Conservation (phyloP, 1,140 invertebrate genomes). For the Hyposmocoma kahamanoa region DNA sequence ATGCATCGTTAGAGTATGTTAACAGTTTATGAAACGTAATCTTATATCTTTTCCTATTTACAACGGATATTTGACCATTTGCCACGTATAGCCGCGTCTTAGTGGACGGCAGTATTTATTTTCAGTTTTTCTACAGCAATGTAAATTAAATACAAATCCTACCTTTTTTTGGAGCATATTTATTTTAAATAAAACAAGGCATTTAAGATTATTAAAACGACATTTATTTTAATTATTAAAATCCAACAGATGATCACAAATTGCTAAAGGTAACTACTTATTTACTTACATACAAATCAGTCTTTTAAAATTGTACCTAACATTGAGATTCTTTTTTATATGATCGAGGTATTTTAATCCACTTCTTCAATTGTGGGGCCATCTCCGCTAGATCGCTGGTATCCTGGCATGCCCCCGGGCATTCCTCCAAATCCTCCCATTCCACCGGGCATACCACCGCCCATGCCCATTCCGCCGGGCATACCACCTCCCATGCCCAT, state of each 20-base stretch:
- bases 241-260: background rate
- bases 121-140: background rate
- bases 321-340: background rate
- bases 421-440: background rate
- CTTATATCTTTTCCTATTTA: too few relatives aligned
- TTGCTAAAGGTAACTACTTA: background rate
- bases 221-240: background rate
- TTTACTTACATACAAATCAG: background rate
- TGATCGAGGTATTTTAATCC: conserved; percentile 44
- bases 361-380: conserved; percentile 82
- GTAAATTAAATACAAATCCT: background rate
- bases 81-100: background rate
- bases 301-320: background rate
- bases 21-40: too few relatives aligned
- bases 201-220: background rate
- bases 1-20: too few relatives aligned
- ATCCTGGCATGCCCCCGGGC: background rate
- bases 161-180: too few relatives aligned
- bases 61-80: background rate
- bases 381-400: conserved; percentile 5
- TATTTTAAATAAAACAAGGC: background rate
- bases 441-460: too few relatives aligned
- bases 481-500: too few relatives aligned
- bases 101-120: background rate
- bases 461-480: too few relatives aligned